Conservation (phyloP, 2,797 vertebrate genomes). For the Enteromius argenteus region DNA sequence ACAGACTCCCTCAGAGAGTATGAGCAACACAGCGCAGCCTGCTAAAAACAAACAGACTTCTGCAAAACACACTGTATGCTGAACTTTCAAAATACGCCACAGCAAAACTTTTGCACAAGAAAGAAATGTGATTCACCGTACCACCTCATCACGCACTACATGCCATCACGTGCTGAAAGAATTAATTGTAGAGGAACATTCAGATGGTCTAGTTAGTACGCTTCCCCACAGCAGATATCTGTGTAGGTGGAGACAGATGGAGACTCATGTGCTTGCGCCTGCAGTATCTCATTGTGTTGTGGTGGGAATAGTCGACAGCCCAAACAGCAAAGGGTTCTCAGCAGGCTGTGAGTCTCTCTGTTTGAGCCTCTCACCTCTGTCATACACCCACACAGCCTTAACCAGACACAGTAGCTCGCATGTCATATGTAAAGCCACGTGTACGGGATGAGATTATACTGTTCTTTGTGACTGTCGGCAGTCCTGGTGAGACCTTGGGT, state of each 20-base stretch:
- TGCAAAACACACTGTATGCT: background rate
- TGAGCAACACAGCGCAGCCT: background rate
- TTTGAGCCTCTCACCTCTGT: slow-evolving; percentile 20
- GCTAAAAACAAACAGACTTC: slow-evolving; percentile 23
- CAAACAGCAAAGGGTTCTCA: slow-evolving; percentile 33
- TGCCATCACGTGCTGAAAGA: background rate
- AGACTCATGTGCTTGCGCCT: slow-evolving; percentile 28
- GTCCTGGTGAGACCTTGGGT: background rate
- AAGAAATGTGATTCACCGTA: background rate
- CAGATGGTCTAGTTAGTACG: background rate
- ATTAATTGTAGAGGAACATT: slow-evolving; percentile 3
- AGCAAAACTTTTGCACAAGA: background rate
- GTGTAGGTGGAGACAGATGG: slow-evolving; percentile 48
- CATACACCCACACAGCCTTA: slow-evolving; percentile 22
- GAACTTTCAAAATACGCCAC: background rate
- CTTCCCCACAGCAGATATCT: slow-evolving; percentile 31
- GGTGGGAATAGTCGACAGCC: slow-evolving; percentile 23
- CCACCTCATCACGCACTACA: background rate
- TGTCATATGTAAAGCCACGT: slow-evolving; percentile 4
- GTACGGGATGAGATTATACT: background rate
- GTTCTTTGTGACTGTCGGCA: background rate
- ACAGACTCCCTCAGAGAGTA: slow-evolving; percentile 18
- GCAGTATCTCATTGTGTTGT: slow-evolving; percentile 31
- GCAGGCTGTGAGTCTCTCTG: background rate
- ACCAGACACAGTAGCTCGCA: background rate